Evolutionary conservation across 2,113 vertebrate species (phyloP), one percentile per base, ranked within the genome.

Genomic region (Epinephelus cyanopodus): DNA sequence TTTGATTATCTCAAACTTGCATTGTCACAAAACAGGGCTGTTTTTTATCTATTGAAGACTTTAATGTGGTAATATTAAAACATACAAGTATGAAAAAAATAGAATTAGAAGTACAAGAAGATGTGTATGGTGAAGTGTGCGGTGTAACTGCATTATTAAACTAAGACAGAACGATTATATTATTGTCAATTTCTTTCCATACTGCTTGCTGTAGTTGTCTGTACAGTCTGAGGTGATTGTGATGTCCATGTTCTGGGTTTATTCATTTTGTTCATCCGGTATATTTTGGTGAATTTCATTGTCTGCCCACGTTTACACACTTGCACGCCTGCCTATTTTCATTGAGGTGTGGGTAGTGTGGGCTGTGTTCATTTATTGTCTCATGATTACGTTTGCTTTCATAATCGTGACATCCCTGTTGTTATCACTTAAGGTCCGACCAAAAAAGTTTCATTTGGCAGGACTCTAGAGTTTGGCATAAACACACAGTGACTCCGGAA

Each of bases 401-500:
- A 19, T 47, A 8, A 37, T 9, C 4, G 21, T 48, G 37, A 2
- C 29, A 4, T 14, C 9, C 5, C 11, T n/a, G 1, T 29, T 2
- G n/a, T 15, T 6, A 14, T 19, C 10, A 67, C 67, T 17, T 3
- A 33, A 25, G 1, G 29, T n/a, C 47, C 14, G 9, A 37, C 13
- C 33, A 29, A 19, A 64, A 37, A 64, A 37, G 17, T 56, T 47
- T 33, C 4, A 37, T 61, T n/a, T 7, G 25, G 39, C 13, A 25
- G 39, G 10, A 69, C 21, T 57, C 25, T 45, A n/a, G 18, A 19
- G 19, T 65, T 54, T 33, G 61, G 21, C 23, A 23, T 42, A 37
- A 33, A 25, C 39, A 11, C 37, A 27, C 56, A 33, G 45, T 62
- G 58, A 77, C 63, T 65, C 73, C 61, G 18, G 19, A 70, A 65